Conservation (phyloP, 2,113 vertebrate species). For the Ardeotis arabs region DNA sequence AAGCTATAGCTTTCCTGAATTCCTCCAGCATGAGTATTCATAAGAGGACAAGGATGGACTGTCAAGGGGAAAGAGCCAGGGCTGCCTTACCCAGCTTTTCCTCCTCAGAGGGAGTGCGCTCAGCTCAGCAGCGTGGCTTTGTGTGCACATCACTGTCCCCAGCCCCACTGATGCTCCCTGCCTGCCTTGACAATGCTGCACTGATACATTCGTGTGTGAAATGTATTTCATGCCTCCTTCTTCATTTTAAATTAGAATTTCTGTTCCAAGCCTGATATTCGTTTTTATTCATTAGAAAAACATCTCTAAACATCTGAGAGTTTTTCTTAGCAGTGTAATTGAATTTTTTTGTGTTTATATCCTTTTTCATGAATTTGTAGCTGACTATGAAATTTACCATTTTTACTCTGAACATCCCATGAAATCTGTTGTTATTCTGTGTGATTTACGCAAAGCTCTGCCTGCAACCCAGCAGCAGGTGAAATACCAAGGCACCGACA, state of each 20-base stretch:
- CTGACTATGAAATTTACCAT: constrained; percentile 48
- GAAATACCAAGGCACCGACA: neutral
- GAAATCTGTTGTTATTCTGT: constrained; percentile 17
- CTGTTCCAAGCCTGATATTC: constrained; percentile 13
- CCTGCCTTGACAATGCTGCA: neutral
- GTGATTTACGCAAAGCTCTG: constrained; percentile 31
- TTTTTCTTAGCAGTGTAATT: constrained; percentile 32
- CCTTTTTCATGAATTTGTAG: constrained; percentile 42
- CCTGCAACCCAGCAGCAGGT: constrained; percentile 5
- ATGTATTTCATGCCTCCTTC: constrained; percentile 48
- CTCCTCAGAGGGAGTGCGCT: neutral
- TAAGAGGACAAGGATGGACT: neutral
- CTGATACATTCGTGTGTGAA: constrained; percentile 13
- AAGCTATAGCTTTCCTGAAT: neutral
- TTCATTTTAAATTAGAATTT: constrained; percentile 54
- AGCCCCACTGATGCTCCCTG: neutral
- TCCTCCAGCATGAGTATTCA: neutral
- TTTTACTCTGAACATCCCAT: constrained; percentile 41
- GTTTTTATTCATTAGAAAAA: constrained; percentile 51
- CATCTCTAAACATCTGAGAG: constrained; percentile 35
- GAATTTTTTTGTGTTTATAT: constrained; percentile 46
- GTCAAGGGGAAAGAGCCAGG: neutral
- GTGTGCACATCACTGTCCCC: neutral
- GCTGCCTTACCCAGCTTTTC: neutral
- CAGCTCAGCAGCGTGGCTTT: neutral